Percentiles rank a stretch among this genome's conserved stretches.
Evolutionary conservation across 1,140 invertebrate species (phyloP).

Genomic region (Lepidurus apus): DNA sequence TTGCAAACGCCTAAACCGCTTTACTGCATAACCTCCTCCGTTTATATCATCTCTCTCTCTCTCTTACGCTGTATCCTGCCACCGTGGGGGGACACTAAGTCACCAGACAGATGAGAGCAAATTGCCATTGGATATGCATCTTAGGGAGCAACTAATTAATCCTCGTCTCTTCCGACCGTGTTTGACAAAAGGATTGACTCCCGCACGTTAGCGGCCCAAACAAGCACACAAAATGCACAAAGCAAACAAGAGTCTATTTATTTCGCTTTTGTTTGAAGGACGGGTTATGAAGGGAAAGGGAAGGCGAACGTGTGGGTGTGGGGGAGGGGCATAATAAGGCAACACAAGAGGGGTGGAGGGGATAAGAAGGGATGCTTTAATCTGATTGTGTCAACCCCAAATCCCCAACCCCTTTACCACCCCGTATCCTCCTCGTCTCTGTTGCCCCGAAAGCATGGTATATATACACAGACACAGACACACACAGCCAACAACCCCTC

Average conservation of each 20-base stretch:
- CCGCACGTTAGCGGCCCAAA: not conserved
- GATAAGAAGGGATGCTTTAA: not conserved
- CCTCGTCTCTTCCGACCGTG: not conserved
- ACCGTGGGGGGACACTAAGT: not conserved
- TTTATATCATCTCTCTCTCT: not conserved
- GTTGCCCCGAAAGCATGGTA: not conserved
- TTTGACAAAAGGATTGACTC: slow-evolving; percentile 8
- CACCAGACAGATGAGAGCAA: not conserved
- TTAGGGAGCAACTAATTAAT: not conserved
- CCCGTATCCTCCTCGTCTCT: not conserved
- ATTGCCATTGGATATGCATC: not conserved
- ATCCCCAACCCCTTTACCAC: slow-evolving; percentile 20
- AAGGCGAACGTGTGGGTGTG: not conserved
- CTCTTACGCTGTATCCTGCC: not conserved
- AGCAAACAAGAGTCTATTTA: not conserved
- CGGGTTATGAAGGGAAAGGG: not conserved
- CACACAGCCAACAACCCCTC: slow-evolving; percentile 6
- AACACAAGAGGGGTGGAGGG: not conserved
- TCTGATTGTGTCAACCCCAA: slow-evolving; percentile 14
- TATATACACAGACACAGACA: not conserved
- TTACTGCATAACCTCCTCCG: not conserved
- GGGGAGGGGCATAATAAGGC: not conserved
- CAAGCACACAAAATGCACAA: not conserved
- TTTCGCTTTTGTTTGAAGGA: not conserved
- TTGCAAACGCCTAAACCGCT: not conserved